These are phyloP conservation scores for Apistogramma diplotaenia DNA, from an alignment of 2,113 vertebrate species.

Conservation along the genomic window DNA sequence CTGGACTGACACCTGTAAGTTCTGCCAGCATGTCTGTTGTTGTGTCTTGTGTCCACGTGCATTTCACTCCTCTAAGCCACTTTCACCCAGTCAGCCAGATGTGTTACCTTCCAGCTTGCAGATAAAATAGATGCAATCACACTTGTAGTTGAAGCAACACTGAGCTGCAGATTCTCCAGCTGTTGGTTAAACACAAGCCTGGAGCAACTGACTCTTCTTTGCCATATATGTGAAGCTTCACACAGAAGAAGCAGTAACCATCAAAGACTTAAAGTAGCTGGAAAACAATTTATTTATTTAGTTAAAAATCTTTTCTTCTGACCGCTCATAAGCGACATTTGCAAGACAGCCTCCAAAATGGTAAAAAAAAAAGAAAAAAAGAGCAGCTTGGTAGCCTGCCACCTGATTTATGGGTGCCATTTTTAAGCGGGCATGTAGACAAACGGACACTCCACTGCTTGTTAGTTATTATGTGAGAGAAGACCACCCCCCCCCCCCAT, in stretches of 20 bases:
- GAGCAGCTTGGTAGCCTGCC: constrained; percentile 68
- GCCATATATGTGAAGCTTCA: constrained; percentile 12
- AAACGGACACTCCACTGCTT: constrained; percentile 56
- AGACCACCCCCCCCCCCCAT: not conserved
- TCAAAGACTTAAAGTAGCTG: constrained; percentile 21
- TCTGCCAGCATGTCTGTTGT: not conserved
- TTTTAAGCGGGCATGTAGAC: constrained; percentile 59
- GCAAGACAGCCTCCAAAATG: constrained; percentile 32
- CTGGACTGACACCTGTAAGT: constrained; percentile 83
- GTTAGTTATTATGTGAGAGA: constrained; percentile 60
- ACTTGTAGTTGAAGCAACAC: constrained; percentile 39
- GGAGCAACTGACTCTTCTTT: constrained; percentile 18
- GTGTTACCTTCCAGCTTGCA: not conserved
- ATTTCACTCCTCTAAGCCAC: not conserved
- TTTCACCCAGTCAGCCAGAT: not conserved
- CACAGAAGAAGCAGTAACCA: constrained; percentile 11
- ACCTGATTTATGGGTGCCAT: constrained; percentile 69
- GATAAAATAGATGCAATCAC: not conserved
- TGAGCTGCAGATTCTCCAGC: constrained; percentile 42
- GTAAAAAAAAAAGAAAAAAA: constrained; percentile 11
- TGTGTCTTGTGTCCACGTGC: not conserved
- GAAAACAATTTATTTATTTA: constrained; percentile 28
- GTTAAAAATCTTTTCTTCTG: constrained; percentile 5
- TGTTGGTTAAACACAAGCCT: constrained; percentile 35
- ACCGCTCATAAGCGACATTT: constrained; percentile 38